A percentile compares a stretch with the other conserved stretches of the same genome.
Evolutionary conservation across 2,888 invertebrate genomes (phyloP).

Genomic region (Ormyrus thymus): DNA sequence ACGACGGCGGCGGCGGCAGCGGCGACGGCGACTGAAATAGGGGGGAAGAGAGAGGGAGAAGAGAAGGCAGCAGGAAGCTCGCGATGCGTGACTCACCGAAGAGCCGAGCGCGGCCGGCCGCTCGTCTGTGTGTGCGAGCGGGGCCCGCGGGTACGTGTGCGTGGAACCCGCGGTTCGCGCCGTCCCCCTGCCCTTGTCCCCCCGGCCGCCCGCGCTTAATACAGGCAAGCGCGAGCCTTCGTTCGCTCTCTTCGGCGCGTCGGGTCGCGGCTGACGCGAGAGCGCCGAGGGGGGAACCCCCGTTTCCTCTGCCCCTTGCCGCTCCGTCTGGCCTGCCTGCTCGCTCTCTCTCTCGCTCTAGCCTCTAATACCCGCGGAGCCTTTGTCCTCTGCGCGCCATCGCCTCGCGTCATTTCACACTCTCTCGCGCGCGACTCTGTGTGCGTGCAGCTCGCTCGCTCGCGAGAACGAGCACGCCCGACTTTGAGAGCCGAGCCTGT

Average conservation of each 20-base stretch:
- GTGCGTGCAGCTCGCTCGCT: slow-evolving; percentile 10
- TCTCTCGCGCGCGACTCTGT: slow-evolving; percentile 39
- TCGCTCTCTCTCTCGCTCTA: slow-evolving; percentile 40
- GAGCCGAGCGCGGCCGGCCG: slow-evolving; percentile 63
- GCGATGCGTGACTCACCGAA: slow-evolving; percentile 74
- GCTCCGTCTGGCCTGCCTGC: slow-evolving; percentile 41
- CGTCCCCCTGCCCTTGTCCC: slow-evolving; percentile 59
- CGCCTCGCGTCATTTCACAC: slow-evolving; percentile 73
- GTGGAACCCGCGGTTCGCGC: slow-evolving; percentile 70
- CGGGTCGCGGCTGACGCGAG: background rate
- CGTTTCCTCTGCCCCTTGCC: background rate
- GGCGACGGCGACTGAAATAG: slow-evolving; percentile 31
- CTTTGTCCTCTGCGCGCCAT: slow-evolving; percentile 71
- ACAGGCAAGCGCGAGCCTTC: background rate
- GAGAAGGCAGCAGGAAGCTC: slow-evolving; percentile 71
- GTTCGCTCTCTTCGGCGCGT: background rate
- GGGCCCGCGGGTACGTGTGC: background rate
- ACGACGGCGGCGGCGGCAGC: slow-evolving; percentile 21
- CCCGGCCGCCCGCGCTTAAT: slow-evolving; percentile 42
- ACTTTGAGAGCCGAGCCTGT: background rate
- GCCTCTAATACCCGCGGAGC: slow-evolving; percentile 68
- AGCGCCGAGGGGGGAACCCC: background rate
- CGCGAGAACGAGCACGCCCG: slow-evolving; percentile 14
- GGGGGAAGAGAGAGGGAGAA: slow-evolving; percentile 21
- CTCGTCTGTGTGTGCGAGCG: background rate